Conservation (phyloP, 2,888 invertebrate species). For the Nematopogon swammerdamellus region DNA sequence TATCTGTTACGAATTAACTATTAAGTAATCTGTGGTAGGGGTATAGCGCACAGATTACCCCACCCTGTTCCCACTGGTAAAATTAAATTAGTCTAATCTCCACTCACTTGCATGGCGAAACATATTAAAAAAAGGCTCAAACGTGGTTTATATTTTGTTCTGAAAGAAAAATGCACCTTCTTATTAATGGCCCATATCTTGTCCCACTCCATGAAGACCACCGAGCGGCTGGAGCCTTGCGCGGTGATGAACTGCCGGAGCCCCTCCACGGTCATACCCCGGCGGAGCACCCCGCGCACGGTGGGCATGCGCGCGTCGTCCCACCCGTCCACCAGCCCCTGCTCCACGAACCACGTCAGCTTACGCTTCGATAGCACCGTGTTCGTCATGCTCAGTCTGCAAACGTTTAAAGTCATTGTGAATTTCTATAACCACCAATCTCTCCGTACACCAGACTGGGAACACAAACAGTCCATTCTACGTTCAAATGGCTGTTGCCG, state of each 20-base stretch:
- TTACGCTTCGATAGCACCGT: conserved; percentile 97
- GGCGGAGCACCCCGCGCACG: conserved; percentile 90
- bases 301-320: conserved; percentile 99
- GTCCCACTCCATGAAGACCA: conserved; percentile 99
- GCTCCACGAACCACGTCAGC: conserved; percentile 96
- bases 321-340: conserved; percentile 96
- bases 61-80: too few species aligned
- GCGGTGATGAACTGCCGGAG: conserved; percentile 95
- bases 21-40: too few species aligned
- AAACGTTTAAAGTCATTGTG: conserved; percentile 13
- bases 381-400: conserved; percentile 93
- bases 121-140: too few species aligned
- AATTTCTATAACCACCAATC: too few species aligned
- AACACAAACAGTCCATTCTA: too few species aligned
- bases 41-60: too few species aligned
- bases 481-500: too few species aligned
- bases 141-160: too few species aligned
- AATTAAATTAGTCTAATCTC: too few species aligned
- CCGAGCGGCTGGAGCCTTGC: conserved; percentile 95
- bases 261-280: conserved; percentile 97
- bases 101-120: too few species aligned
- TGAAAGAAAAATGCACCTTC: conserved; percentile 59
- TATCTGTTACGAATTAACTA: too few species aligned
- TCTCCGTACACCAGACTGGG: too few species aligned
- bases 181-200: conserved; percentile 99